Conservation (phyloP, 2,888 invertebrate species). For the Nomada fucata region DNA sequence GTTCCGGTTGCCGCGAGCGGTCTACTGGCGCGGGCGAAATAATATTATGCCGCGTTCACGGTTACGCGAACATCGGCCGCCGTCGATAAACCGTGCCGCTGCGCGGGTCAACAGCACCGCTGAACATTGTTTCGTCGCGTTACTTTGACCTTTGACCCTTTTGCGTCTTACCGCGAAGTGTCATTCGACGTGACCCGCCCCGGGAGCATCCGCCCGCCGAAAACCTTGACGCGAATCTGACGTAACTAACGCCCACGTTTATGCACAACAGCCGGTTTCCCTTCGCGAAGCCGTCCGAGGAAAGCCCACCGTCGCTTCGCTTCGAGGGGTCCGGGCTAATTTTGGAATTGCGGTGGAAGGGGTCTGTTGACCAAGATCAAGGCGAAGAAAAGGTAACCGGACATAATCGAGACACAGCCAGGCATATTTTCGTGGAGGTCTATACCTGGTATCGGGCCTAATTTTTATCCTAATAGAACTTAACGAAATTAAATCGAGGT, state of each 20-base stretch:
- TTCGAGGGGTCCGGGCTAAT: background rate
- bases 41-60: constrained; percentile 12
- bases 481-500: too few relatives aligned
- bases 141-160: constrained; percentile 34
- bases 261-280: constrained; percentile 9
- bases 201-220: background rate
- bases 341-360: background rate
- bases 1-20: background rate
- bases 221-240: background rate
- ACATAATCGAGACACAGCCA: too few relatives aligned
- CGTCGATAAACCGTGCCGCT: constrained; percentile 3
- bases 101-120: constrained; percentile 20
- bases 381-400: too few relatives aligned
- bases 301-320: background rate
- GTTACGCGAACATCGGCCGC: background rate
- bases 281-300: background rate
- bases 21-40: background rate
- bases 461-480: too few relatives aligned
- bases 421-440: too few relatives aligned
- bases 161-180: background rate
- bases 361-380: too few relatives aligned
- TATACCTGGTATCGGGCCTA: too few relatives aligned
- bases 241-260: constrained; percentile 7
- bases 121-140: constrained; percentile 20
- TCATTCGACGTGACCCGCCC: background rate